These are phyloP conservation scores for Hippasteria phrygiana DNA, from an alignment of 53 echinoderm and acorn worm species.

Conservation along the genomic window DNA sequence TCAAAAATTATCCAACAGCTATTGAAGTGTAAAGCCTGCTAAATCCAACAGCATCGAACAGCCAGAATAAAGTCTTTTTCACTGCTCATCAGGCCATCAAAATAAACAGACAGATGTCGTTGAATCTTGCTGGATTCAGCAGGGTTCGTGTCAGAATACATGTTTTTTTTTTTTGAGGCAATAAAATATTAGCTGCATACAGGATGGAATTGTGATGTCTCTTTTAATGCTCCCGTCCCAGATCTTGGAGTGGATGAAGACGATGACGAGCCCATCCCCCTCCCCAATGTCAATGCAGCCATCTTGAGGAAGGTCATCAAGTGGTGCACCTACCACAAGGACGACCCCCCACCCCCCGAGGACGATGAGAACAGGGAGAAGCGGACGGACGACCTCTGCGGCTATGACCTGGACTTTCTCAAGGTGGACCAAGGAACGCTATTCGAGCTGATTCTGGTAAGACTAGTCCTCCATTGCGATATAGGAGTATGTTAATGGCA, in stretches of 20 bases:
- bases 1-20: no score
- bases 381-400: conserved; percentile 95
- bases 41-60: no score
- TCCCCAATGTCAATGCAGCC: conserved; percentile 97
- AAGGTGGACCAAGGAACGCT: conserved; percentile 99
- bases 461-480: conserved; percentile 1
- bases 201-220: background rate
- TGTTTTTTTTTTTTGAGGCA: background rate
- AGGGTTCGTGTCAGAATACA: background rate
- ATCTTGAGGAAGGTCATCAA: conserved; percentile 96
- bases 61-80: no score
- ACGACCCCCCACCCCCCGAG: conserved; percentile 97
- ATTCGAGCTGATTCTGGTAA: conserved; percentile 98
- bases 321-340: conserved; percentile 98
- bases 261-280: conserved; percentile 98
- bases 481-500: background rate
- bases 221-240: conserved; percentile 4
- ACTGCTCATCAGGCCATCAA: no score
- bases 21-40: no score
- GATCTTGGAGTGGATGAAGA: conserved; percentile 99
- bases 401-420: conserved; percentile 95
- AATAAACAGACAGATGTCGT: no score
- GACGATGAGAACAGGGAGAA: conserved; percentile 99
- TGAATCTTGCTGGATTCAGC: no score
- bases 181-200: background rate